Evolutionary conservation across 2,888 invertebrate genomes (phyloP).

Genomic region (Melieria crassipennis): DNA sequence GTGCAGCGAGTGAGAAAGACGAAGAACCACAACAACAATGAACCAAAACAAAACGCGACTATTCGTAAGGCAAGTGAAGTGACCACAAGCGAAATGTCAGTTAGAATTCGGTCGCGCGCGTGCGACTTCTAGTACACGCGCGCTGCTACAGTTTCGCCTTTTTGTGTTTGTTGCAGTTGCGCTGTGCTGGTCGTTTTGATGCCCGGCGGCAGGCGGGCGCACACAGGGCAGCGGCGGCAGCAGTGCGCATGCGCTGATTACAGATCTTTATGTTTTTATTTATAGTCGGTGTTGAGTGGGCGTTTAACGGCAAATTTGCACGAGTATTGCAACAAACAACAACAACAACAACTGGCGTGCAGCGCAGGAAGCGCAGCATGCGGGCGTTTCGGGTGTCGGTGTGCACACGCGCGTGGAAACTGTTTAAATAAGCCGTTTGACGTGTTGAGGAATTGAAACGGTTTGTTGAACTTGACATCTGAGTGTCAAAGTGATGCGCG

Average conservation of each 20-base stretch:
- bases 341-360: constrained; percentile 1
- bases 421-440: constrained; percentile 37
- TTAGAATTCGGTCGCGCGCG: constrained; percentile 16
- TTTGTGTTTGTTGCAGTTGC: background rate
- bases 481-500: constrained; percentile 43
- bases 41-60: constrained; percentile 19
- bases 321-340: background rate
- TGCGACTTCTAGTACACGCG: no score
- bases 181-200: background rate
- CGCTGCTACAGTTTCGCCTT: no score
- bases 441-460: constrained; percentile 36
- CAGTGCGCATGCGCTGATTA: constrained; percentile 43
- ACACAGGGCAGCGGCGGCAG: constrained; percentile 3
- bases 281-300: constrained; percentile 34
- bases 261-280: constrained; percentile 45
- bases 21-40: constrained; percentile 21
- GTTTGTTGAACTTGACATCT: constrained; percentile 46
- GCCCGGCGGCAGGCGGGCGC: background rate
- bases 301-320: constrained; percentile 36
- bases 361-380: background rate
- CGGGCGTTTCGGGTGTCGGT: constrained; percentile 2
- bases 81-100: constrained; percentile 35
- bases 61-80: background rate
- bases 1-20: constrained; percentile 21
- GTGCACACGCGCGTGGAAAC: background rate